A percentile compares a stretch with the other conserved stretches of the same genome.
Conservation (phyloP, 2,797 vertebrate genomes). For the Monodelphis domestica region DNA sequence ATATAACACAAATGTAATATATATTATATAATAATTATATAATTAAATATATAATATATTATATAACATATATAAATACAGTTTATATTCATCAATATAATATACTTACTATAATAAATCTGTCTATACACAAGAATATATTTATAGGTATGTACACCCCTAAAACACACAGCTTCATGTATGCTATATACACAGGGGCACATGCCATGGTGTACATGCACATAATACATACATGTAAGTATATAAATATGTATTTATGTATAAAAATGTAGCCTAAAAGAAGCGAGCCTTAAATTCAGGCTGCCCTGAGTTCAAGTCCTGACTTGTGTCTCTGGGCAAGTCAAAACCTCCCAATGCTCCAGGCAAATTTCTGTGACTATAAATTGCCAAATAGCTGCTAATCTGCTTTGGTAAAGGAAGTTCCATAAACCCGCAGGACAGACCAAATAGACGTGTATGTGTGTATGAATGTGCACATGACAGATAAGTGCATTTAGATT, state of each 20-base stretch:
- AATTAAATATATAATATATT: not conserved
- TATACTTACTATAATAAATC: not conserved
- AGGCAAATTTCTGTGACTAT: not conserved
- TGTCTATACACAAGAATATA: not conserved
- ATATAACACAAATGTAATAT: too few relatives aligned
- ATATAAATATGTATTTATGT: not conserved
- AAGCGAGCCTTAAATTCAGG: not conserved
- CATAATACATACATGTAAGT: not conserved
- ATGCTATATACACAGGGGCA: not conserved
- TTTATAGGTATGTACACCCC: accelerated
- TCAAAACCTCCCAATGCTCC: not conserved
- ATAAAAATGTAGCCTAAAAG: not conserved
- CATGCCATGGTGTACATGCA: not conserved
- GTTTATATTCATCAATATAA: too few relatives aligned
- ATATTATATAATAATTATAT: too few relatives aligned
- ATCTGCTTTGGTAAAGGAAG: not conserved
- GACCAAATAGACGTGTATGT: not conserved
- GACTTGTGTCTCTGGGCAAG: not conserved
- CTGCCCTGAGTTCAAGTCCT: not conserved
- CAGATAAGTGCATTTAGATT: not conserved
- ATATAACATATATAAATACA: not conserved
- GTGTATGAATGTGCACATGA: not conserved
- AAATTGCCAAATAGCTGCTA: not conserved
- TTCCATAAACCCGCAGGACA: not conserved
- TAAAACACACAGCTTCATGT: too few relatives aligned